Evolutionary conservation across 2,113 vertebrate genomes (phyloP), one percentile per base, ranked within the genome.

Genomic region (Empidonax traillii): DNA sequence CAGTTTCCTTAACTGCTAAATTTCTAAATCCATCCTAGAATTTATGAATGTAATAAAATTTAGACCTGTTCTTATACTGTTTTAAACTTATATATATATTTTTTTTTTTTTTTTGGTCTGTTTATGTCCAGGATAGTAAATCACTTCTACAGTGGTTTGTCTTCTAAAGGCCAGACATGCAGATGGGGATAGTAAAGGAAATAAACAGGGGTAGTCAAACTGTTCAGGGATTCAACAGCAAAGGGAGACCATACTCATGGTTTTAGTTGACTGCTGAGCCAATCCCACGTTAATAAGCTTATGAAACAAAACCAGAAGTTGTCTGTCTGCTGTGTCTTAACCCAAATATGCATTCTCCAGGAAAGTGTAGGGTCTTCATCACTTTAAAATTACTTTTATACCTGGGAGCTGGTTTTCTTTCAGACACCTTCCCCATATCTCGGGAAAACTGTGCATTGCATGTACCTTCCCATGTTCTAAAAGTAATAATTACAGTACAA

Each of bases 11-110:
- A 96, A 91, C 41, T 19, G 52, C 71, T 39, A 82, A 56, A 94
- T 96, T 91, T 94, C 56, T 81, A 85, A 94, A 94, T 82, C 71
- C 13, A 27, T 80, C 59, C 21, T 39, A 91, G 72, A 93, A 55
- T 85, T 87, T 95, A 83, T 77, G 74, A 79, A 66, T 44, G 47
- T 19, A 86, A 87, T 87, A 85, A 85, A 89, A 55, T 62, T 86
- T 62, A 91, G 46, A 62, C 73, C 41, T 72, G 12, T 66, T 72
- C 9, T 79, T 79, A 66, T 17, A 56, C n/a, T 25, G 75, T 66
- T 82, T 73, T 6, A 76, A 78, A 59, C 17, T 62, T 55, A 10
- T 76, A 30, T 72, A 49, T 49, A 25, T 49, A 49, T 52, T 16
- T 5, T 55, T 85, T 75, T 81, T 44, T 39, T 85, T 52, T 47